Evolutionary conservation across 2,797 vertebrate genomes (phyloP), one percentile per base, ranked within the genome.

Genomic region (Oreonectes daqikongensis): DNA sequence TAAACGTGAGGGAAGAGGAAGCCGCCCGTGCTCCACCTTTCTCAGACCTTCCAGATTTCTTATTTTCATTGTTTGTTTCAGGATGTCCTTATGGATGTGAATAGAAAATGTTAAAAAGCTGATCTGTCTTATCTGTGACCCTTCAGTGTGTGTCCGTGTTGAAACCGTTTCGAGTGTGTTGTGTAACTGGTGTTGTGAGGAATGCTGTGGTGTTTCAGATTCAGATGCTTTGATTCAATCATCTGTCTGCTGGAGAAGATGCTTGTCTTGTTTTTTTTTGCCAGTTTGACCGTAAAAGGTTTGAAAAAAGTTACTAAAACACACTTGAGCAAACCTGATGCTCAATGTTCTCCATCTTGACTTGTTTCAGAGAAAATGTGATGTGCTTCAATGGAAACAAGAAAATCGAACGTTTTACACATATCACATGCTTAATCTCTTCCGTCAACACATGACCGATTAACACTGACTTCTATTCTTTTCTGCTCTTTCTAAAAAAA

Each of bases 1-100:
- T 73, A 78, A 75, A 69, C 80, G 55, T 48, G 69, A 64, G 68
- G 67, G 78, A 69, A 70, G 59, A 79, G 81, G 78, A 82, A 80
- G 67, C n/a, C 53, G 60, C 69, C 64, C 48, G 40, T 61, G 67
- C 28, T 42, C 68, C 30, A 50, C 46, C 44, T 73, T 38, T 73
- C 60, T 28, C 55, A 11, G 70, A 35, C 8, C 35, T 7, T 10
- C 8, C 35, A 35, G 8, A 1, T 0, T 18, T 24, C n/a, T 14
- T 44, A 14, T 38, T 35, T 1, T 3, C 14, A 9, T 59, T n/a
- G 5, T 40, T 24, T 17, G 48, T 35, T 30, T 44, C 4, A 35
- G 26, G 26, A 59, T 18, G 55, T 59, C 26, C 14, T 42, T 48
- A 24, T 55, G 5, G 24, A 12, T 15, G 28, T 17, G 17, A 55